Evolutionary conservation across 2,113 vertebrate genomes (phyloP).

Genomic region (Crotalus viridis): DNA sequence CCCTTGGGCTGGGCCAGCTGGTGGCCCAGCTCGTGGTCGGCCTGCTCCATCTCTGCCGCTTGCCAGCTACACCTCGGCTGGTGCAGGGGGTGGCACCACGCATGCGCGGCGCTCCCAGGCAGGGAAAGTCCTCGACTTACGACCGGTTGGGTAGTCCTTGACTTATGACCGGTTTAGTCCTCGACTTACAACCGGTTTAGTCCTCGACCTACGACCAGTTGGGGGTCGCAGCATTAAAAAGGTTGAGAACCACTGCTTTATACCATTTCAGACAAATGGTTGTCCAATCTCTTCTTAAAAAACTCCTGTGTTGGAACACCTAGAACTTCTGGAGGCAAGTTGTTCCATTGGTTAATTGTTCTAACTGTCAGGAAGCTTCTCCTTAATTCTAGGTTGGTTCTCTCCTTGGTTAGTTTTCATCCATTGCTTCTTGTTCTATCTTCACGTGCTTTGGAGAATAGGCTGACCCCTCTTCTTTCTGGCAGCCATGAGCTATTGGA

Average conservation of each 20-base stretch:
- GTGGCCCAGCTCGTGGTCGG: no score
- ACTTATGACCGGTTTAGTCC: no score
- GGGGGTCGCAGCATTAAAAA: no score
- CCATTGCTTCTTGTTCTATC: not conserved
- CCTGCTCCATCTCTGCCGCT: no score
- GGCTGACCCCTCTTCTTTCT: not conserved
- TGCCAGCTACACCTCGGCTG: no score
- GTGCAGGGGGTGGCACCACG: no score
- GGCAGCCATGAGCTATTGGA: not conserved
- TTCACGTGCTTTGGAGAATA: not conserved
- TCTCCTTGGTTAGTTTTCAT: not conserved
- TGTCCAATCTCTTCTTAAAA: not conserved
- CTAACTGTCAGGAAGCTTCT: not conserved
- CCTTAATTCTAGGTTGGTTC: not conserved
- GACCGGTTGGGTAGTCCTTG: no score
- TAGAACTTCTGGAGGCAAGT: not conserved
- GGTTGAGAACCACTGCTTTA: not conserved
- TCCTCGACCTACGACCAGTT: no score
- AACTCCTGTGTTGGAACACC: not conserved
- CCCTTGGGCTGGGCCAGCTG: no score
- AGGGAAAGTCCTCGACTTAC: no score
- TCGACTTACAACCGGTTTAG: no score
- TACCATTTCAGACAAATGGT: not conserved
- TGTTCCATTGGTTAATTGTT: not conserved
- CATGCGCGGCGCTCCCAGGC: no score